Evolutionary conservation across 2,888 invertebrate genomes (phyloP), one percentile per base, ranked within the genome.

Genomic region (Mechanitis messenoides): DNA sequence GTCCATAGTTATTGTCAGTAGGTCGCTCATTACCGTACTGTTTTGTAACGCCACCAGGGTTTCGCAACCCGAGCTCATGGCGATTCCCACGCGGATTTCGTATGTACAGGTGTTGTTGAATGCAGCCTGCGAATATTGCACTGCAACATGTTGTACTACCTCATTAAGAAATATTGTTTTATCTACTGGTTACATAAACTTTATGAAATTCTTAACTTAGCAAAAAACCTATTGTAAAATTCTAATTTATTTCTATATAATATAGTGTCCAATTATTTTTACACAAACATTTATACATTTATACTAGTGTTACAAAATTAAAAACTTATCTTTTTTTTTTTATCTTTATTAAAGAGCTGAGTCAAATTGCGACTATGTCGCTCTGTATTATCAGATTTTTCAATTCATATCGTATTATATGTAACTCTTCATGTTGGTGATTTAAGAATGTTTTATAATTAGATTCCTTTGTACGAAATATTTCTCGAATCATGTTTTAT

Each of bases 71-170:
- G 78, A 74, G 79, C 81, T 70, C 73, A 75, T 71, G 73, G 72
- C 74, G 79, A 80, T 89, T 90, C 89, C 89, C 89, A 90, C 89
- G 89, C 89, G 84, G 85, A 87, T 87, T 89, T 88, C 85, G 82
- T 84, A 83, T 20, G 20, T 78, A 81, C 84, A 86, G 83, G 83
- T 85, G 87, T 77, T 77, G 77, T 68, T 69, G 63, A 68, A 67
- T 67, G 68, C 66, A 68, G 61, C 60, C 53, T 65, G 64, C 65
- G 62, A 67, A 66, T 38, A 57, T 64, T 65, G 64, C 65, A 62
- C 58, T 60, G 62, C 63, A 63, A 69, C 65, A 66, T 60, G 61
- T 58, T 58, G 56, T 60, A 57, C 50, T 47, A 59, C 45, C 31
- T 54, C 60, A 56, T 64, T 62, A 64, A 55, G 42, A 62, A 54